Base-by-base conservation (phyloP, 2,888 invertebrate genomes). In the Drosophila subquinaria region DNA sequence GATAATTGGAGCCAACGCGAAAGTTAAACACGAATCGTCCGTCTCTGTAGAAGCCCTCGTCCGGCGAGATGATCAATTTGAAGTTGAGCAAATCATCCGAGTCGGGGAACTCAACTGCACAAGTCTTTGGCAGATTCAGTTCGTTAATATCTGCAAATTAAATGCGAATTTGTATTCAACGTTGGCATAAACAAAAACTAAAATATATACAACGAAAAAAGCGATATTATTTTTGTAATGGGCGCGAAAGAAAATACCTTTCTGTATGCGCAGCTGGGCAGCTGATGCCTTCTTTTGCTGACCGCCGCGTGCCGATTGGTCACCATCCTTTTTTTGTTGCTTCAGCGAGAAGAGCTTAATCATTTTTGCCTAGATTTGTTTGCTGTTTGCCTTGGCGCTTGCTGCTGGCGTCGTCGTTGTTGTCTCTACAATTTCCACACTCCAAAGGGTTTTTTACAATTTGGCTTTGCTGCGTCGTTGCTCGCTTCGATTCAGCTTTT, bases 321-420 rank as follows among this genome's bases (percentile, higher is more conserved):
- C 97, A 91, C 97, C 98, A 95, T 98, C 98, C 95, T 98, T 98
- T 94, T 98, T 98, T 94, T 98, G 98, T 94, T 99, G 98, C 94
- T 99, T 99, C 92, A 99, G 94, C 86, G 98, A 98, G 95, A 99
- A 99, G 94, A 99, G 95, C 95, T 98, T 98, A 93, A 99, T 98
- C 99, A 99, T 99, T 83, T 90, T 90, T 30, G 27, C 61, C 53
- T 72, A 53, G 62, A 69, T 75, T 70, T 65, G 42, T 62, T 65
- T 40, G 30, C 30, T 5, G 6, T 56, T 75, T 65, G 59, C 59
- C 69, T 43, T 80, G 69, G 78, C 69, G 64, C 64, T 76, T 69
- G 63, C 53, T 76, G 66, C 53, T 76, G 66, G 74, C 70, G 79
- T 78, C 74, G 65, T 72, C 38, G 38, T 38, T 69, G 65, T 66